Evolutionary conservation across 1,140 invertebrate genomes (phyloP).

Genomic region (Neodiprion fabricii): DNA sequence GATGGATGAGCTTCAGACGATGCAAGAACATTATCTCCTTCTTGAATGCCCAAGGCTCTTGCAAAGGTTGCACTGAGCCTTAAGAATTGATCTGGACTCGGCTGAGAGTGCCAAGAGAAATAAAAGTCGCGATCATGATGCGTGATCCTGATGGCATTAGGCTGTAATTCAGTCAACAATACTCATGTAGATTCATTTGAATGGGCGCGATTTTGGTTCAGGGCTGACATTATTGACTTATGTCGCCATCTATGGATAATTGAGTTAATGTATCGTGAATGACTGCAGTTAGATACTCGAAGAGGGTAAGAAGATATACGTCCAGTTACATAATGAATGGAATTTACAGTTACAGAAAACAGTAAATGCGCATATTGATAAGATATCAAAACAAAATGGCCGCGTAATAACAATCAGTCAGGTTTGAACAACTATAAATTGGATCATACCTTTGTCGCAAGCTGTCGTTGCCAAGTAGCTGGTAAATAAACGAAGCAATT

Average conservation of each 20-base stretch:
- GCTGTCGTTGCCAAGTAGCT: slow-evolving; percentile 37
- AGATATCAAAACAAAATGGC: neutral
- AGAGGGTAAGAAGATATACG: too few species aligned
- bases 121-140: slow-evolving; percentile 43
- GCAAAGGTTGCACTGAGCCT: slow-evolving; percentile 54
- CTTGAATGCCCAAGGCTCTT: slow-evolving; percentile 47
- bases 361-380: neutral
- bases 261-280: neutral
- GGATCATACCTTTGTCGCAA: slow-evolving; percentile 40
- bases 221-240: neutral
- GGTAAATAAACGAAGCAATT: slow-evolving; percentile 51
- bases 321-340: neutral
- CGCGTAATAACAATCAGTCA: neutral
- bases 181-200: neutral
- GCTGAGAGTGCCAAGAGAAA: slow-evolving; percentile 40
- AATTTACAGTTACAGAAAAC: neutral
- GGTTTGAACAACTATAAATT: neutral
- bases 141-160: slow-evolving; percentile 40
- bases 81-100: slow-evolving; percentile 33
- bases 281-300: too few species aligned
- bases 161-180: slow-evolving; percentile 33
- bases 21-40: slow-evolving; percentile 48
- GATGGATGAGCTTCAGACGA: slow-evolving; percentile 35
- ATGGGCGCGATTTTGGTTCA: neutral
- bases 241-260: neutral